Percentiles rank a stretch among this genome's conserved stretches.
These are phyloP conservation scores for Papio anubis DNA, from an alignment of 2,113 vertebrate genomes.

Conservation along the genomic window DNA sequence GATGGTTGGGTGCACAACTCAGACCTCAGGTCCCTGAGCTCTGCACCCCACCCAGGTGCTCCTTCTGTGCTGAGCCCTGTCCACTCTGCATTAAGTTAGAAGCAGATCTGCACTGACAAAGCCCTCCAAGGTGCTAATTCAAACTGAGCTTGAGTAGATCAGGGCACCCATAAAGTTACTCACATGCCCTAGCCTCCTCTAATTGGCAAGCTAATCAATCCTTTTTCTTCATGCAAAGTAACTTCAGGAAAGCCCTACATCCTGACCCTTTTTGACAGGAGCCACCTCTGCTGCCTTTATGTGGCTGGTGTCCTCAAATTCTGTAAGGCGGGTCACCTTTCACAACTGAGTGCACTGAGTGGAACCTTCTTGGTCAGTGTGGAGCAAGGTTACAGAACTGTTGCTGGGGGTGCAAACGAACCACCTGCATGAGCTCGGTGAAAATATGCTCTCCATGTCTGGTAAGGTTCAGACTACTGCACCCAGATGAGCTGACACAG, in stretches of 20 bases:
- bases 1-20: rapidly evolving
- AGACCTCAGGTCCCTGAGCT: not conserved
- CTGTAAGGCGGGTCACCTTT: not conserved
- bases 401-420: not conserved
- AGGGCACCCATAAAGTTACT: not conserved
- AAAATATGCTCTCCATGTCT: not conserved
- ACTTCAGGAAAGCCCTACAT: not conserved
- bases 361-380: not conserved
- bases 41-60: not conserved
- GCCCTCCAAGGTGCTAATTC: not conserved
- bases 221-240: not conserved
- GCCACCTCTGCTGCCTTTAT: not conserved
- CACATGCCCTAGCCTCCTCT: not conserved
- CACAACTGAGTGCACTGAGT: not conserved
- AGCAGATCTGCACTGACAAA: not conserved
- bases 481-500: not conserved
- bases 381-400: not conserved
- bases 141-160: not conserved
- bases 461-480: not conserved
- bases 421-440: not conserved
- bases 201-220: not conserved
- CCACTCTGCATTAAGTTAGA: not conserved
- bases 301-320: not conserved
- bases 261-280: too few relatives aligned
- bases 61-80: not conserved